Conservation (phyloP, 2,113 vertebrate genomes). For the Eptesicus fuscus region DNA sequence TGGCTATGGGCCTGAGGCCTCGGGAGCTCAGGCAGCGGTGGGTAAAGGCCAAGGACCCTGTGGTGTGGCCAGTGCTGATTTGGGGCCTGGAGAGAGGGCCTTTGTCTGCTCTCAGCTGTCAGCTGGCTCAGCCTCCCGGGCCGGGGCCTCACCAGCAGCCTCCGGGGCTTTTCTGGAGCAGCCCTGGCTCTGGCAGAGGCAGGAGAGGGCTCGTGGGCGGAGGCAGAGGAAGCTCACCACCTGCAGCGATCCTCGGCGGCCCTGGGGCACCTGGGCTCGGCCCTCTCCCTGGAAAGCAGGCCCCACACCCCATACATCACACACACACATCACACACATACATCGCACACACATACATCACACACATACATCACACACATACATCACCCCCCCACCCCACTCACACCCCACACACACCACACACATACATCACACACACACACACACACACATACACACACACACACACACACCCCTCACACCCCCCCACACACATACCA, state of each 20-base stretch:
- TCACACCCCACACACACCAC: too few species aligned
- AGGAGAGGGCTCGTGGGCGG: neutral
- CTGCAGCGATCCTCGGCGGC: neutral
- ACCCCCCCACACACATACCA: too few species aligned
- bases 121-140: neutral
- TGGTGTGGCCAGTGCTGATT: neutral
- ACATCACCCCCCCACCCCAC: too few species aligned
- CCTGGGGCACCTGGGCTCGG: neutral
- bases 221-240: too few species aligned
- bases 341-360: neutral
- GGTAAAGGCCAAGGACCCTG: neutral
- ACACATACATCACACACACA: neutral
- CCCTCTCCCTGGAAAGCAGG: too few species aligned
- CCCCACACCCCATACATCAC: too few species aligned
- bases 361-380: neutral
- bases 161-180: neutral
- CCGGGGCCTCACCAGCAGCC: neutral
- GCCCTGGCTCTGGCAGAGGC: neutral
- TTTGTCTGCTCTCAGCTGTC: neutral
- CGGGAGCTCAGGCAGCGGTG: neutral
- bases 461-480: too few species aligned
- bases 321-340: neutral
- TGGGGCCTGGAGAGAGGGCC: accelerated
- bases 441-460: neutral
- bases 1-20: neutral